Percentiles rank a stretch among this genome's conserved stretches.
Conservation (phyloP, 2,888 invertebrate genomes). For the Paralinhomoeus sp. region DNA sequence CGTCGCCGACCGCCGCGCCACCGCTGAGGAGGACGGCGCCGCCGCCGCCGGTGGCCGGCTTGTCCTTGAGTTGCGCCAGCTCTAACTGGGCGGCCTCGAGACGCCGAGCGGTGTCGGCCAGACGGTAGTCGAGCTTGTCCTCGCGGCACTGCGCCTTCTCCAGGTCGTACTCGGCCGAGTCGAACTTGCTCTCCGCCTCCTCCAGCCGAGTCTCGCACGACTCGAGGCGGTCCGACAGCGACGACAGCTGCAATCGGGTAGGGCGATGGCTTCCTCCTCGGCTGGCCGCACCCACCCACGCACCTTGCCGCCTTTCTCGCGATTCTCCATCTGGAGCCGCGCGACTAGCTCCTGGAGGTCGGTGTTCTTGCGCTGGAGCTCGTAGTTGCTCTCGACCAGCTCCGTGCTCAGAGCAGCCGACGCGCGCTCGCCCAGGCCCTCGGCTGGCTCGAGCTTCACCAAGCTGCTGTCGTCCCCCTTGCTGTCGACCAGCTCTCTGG, state of each 20-base stretch:
- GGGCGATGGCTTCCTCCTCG: too few species aligned
- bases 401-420: too few species aligned
- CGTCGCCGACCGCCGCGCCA: neutral
- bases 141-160: constrained; percentile 20
- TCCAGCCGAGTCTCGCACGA: constrained; percentile 80
- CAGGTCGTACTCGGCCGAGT: constrained; percentile 55
- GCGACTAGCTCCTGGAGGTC: too few species aligned
- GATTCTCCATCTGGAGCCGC: too few species aligned
- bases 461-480: too few species aligned
- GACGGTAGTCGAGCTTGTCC: constrained; percentile 13
- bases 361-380: too few species aligned
- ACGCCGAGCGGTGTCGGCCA: constrained; percentile 7
- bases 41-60: neutral
- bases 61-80: constrained; percentile 4
- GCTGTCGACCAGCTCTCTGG: too few species aligned
- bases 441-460: too few species aligned
- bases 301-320: too few species aligned
- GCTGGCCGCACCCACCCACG: too few species aligned
- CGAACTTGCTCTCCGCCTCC: constrained; percentile 78
- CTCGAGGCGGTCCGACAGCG: constrained; percentile 55
- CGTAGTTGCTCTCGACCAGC: too few species aligned
- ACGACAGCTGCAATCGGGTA: neutral
- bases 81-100: neutral
- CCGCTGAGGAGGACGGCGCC: neutral
- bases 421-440: too few species aligned